Evolutionary conservation across 2,888 invertebrate genomes (phyloP), one percentile per base, ranked within the genome.

Genomic region (Nemapogon koenigi): DNA sequence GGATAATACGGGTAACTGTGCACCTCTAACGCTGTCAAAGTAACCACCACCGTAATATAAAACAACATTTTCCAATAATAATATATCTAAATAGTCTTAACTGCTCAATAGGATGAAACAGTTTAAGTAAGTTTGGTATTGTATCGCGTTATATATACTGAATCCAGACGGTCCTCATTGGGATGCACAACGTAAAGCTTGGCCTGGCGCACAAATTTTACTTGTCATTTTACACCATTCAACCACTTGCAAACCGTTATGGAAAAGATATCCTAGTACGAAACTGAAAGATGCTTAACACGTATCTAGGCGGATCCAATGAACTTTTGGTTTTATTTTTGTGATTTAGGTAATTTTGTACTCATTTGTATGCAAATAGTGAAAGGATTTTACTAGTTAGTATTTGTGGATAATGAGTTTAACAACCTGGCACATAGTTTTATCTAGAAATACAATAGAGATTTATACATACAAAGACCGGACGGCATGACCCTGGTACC

Each of bases 91-190:
- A 31, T 2, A n/a, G 16, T 16, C 31, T n/a, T 3, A 16, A n/a
- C 31, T 18, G 33, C 13, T 11, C 4, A 13, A 18, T n/a, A n/a
- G 11, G 31, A 31, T 10, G 14, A 6, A 13, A 11, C 11, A 19
- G 52, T 59, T 58, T 54, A 45, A 47, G 49, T 52, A 59, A 58
- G 48, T 57, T 61, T 55, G 73, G 73, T 42, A 46, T 41, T 51
- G 49, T 50, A 40, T 44, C 46, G 44, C 61, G 62, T 62, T 52
- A 69, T 76, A 62, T 78, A 75, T 78, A 78, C 52, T 59, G 60
- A 55, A 54, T 55, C 50, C 53, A 49, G 59, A 46, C 60, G 46
- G 64, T 60, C 59, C 57, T 71, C 50, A 73, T 78, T 75, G 63
- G 54, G 62, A 78, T 73, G 52, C 76, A 50, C 37, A 31, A 31